Conservation (phyloP, 2,888 invertebrate genomes). For the Xylota sylvarum region DNA sequence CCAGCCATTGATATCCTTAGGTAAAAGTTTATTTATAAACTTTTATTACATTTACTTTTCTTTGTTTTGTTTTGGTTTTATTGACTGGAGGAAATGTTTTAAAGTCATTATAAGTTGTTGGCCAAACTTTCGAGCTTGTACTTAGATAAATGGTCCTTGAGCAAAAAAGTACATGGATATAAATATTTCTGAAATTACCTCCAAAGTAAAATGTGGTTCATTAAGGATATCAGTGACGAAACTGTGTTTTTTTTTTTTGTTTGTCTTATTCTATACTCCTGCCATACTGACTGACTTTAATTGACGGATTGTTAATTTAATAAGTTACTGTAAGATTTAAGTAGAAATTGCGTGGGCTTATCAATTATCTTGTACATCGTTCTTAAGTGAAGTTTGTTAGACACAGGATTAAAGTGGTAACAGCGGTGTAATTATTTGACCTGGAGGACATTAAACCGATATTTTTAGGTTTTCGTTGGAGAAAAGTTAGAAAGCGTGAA, state of each 20-base stretch:
- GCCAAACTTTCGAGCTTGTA: conserved; percentile 33
- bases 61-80: conserved; percentile 39
- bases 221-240: neutral
- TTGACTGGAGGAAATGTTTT: conserved; percentile 34
- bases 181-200: conserved; percentile 18
- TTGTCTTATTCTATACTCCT: neutral
- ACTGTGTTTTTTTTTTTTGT: neutral
- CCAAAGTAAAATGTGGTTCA: conserved; percentile 4
- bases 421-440: neutral
- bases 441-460: too few relatives aligned
- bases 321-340: conserved; percentile 9
- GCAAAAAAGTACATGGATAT: conserved; percentile 25
- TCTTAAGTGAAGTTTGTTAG: neutral
- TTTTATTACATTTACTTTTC: conserved; percentile 34
- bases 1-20: conserved; percentile 39
- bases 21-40: conserved; percentile 57
- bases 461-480: too few relatives aligned
- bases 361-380: neutral
- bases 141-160: conserved; percentile 39
- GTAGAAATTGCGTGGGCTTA: neutral
- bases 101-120: conserved; percentile 58
- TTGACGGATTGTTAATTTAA: conserved; percentile 27
- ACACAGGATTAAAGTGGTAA: neutral
- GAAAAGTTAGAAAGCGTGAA: too few relatives aligned
- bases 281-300: conserved; percentile 20